phyloP scores from a whole-genome alignment of 1,140 invertebrate genomes.

The Anoplophora glabripennis region DNA sequence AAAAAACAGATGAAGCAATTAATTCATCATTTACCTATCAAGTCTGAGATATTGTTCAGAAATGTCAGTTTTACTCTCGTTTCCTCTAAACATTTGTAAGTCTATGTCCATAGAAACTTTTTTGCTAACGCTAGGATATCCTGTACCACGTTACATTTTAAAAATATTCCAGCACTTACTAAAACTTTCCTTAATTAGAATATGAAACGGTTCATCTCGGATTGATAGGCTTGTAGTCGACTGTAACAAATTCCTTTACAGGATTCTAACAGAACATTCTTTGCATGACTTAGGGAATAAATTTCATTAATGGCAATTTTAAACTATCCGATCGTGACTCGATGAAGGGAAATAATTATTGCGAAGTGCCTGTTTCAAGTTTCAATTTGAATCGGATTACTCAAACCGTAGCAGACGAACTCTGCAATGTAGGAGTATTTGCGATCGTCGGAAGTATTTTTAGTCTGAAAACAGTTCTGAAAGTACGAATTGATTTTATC shows the following conservation, averaged over 20 bases:
- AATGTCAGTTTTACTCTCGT: no score
- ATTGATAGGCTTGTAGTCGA: no score
- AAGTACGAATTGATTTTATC: background rate
- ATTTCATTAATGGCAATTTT: constrained; percentile 14
- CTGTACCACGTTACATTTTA: no score
- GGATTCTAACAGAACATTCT: background rate
- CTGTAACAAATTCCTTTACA: background rate
- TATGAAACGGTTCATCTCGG: no score
- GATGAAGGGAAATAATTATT: constrained; percentile 6
- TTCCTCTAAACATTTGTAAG: no score
- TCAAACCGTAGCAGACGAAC: background rate
- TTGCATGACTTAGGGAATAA: constrained; percentile 11
- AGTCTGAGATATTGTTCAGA: no score
- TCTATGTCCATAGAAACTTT: no score
- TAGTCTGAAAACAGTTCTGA: background rate
- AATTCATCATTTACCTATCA: no score
- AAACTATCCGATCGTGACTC: constrained; percentile 6
- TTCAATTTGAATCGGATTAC: constrained; percentile 1
- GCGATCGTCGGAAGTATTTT: background rate
- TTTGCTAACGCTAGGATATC: no score
- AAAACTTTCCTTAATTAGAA: no score
- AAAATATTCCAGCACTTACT: no score
- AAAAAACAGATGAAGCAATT: no score
- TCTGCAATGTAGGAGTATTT: background rate
- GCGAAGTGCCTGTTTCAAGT: constrained; percentile 13